Evolutionary conservation across 2,888 invertebrate species (phyloP).

Genomic region (Pseudococcus viburni): DNA sequence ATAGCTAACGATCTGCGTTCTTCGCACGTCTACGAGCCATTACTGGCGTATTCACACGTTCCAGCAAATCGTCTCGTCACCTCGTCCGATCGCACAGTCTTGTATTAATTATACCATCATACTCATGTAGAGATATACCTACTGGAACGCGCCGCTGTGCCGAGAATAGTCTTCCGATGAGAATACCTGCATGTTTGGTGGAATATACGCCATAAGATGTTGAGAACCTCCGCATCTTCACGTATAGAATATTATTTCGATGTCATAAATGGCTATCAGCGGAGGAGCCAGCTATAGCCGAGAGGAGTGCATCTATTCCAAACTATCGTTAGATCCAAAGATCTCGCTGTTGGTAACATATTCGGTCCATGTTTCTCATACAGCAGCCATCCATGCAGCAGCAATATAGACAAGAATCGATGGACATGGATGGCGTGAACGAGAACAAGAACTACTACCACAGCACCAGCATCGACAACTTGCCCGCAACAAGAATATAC

Average conservation of each 20-base stretch:
- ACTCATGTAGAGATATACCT: not conserved
- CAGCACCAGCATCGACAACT: constrained; percentile 5
- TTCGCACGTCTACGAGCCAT: constrained; percentile 4
- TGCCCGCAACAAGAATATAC: constrained; percentile 41
- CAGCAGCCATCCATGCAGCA: not conserved
- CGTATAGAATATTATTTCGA: not conserved
- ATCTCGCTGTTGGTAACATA: not conserved
- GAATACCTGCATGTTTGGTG: not conserved
- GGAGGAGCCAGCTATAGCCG: not conserved
- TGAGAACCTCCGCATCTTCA: not conserved
- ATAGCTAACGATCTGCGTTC: not conserved
- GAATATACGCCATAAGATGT: not conserved
- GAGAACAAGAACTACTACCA: constrained; percentile 24
- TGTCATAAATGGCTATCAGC: constrained; percentile 13
- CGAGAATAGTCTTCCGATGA: not conserved
- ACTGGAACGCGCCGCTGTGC: not conserved
- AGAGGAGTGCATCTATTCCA: not conserved
- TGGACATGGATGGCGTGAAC: constrained; percentile 14
- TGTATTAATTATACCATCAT: constrained; percentile 13
- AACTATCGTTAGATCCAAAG: not conserved
- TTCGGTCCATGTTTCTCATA: not conserved
- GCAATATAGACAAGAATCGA: not conserved
- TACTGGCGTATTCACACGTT: not conserved
- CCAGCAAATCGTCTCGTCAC: not conserved
- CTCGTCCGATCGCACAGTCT: not conserved